phyloP scores from a whole-genome alignment of 1,140 invertebrate genomes.

The Triops longicaudatus region DNA sequence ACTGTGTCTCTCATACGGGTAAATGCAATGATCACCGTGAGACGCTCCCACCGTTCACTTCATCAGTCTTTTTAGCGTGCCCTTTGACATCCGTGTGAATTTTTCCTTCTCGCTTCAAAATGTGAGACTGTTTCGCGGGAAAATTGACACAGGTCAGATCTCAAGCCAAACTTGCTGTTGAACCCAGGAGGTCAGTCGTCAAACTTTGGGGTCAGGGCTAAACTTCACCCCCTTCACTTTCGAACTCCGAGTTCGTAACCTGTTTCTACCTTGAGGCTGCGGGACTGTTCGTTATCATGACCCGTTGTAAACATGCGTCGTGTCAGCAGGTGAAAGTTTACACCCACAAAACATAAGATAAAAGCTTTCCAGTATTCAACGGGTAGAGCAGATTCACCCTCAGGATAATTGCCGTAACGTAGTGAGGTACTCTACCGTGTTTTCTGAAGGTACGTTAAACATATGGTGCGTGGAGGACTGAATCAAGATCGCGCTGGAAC shows the following conservation, averaged over 20 bases:
- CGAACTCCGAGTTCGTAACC: not conserved
- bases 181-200: not conserved
- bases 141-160: not conserved
- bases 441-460: not conserved
- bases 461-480: not conserved
- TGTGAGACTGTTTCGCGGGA: not conserved
- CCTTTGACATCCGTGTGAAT: conserved; percentile 6
- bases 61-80: conserved; percentile 9
- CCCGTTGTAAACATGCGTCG: not conserved
- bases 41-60: conserved; percentile 13
- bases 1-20: not conserved
- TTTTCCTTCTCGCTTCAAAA: not conserved
- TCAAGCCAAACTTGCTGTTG: not conserved
- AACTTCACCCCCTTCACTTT: not conserved
- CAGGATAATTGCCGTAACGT: not conserved
- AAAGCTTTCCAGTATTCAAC: not conserved
- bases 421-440: not conserved
- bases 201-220: not conserved
- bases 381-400: not conserved
- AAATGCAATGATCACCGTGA: not conserved
- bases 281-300: not conserved
- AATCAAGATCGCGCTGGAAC: not conserved
- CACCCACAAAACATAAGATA: not conserved
- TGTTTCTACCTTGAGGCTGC: not conserved
- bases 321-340: not conserved